Conservation (phyloP, 1,140 invertebrate genomes). For the Gerris buenoi region DNA sequence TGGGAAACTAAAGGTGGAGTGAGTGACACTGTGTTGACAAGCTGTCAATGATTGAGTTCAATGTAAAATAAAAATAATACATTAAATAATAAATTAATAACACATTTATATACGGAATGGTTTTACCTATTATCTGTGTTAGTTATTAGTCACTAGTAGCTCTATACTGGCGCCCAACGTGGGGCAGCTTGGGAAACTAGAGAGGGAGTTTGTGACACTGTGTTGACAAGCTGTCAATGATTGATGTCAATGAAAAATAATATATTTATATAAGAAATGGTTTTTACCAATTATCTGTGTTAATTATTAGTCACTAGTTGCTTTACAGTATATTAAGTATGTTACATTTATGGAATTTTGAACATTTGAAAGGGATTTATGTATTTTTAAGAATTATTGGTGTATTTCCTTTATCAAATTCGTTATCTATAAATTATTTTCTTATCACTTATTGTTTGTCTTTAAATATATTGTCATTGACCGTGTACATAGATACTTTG, state of each 20-base stretch:
- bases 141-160: too few relatives aligned
- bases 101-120: too few relatives aligned
- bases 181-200: not conserved
- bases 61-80: too few relatives aligned
- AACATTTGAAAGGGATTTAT: not conserved
- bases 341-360: not conserved
- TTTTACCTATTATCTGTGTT: too few relatives aligned
- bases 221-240: not conserved
- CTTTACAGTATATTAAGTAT: not conserved
- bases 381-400: not conserved
- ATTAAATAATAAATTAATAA: too few relatives aligned
- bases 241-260: not conserved
- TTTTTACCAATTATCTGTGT: too few relatives aligned
- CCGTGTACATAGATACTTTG: not conserved
- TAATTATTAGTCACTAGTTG: not conserved
- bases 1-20: too few relatives aligned
- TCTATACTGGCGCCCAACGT: not conserved
- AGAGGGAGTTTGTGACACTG: not conserved
- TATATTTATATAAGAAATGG: not conserved
- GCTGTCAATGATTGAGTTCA: too few relatives aligned
- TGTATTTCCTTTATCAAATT: not conserved
- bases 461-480: not conserved
- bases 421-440: not conserved
- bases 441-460: not conserved
- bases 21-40: too few relatives aligned